Conservation (phyloP, 2,113 vertebrate species). For the Pterocles burchelli region DNA sequence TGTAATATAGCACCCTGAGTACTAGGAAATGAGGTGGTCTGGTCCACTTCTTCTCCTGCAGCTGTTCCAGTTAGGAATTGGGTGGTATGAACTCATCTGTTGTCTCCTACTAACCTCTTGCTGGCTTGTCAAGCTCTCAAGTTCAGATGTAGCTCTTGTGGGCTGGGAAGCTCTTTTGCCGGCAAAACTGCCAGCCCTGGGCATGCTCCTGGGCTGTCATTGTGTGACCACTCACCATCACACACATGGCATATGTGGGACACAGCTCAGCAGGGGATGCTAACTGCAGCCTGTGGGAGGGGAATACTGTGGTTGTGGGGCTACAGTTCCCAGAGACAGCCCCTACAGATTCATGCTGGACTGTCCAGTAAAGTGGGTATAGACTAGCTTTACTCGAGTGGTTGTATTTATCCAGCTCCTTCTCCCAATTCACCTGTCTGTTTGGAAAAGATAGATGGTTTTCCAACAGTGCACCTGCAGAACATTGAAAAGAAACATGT, state of each 20-base stretch:
- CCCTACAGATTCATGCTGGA: background rate
- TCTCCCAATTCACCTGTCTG: background rate
- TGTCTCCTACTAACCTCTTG: fast-evolving
- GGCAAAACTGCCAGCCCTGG: background rate
- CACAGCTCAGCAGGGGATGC: background rate
- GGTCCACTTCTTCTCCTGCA: background rate
- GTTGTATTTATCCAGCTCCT: background rate
- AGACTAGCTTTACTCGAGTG: background rate
- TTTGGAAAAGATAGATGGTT: background rate
- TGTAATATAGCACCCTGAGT: fast-evolving
- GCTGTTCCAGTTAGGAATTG: background rate
- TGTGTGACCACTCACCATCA: background rate
- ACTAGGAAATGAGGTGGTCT: background rate
- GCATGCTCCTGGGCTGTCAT: fast-evolving
- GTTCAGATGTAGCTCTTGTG: fast-evolving
- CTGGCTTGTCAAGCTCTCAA: background rate
- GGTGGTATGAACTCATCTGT: background rate
- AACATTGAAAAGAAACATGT: background rate
- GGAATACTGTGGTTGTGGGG: fast-evolving
- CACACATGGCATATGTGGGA: fast-evolving
- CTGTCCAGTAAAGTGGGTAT: background rate
- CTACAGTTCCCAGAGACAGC: background rate
- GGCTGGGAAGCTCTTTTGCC: background rate
- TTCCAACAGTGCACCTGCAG: background rate
- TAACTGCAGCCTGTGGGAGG: background rate